Evolutionary conservation across 2,113 vertebrate genomes (phyloP).

Genomic region (Tetrax tetrax): DNA sequence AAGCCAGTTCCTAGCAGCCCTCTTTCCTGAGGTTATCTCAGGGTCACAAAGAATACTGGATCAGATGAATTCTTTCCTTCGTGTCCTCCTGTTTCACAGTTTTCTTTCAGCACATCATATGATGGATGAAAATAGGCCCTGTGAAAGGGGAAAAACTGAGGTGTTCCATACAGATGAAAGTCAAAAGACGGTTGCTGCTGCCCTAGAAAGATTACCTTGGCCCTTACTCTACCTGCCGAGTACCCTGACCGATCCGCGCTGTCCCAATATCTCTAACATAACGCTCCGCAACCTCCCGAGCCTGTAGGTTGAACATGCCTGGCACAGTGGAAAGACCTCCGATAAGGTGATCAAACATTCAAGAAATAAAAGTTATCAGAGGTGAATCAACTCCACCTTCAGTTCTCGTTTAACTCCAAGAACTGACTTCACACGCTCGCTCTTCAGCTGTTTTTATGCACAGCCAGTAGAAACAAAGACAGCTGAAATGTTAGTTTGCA

Average conservation of each 20-base stretch:
- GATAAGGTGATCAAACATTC: background rate
- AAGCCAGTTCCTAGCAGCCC: background rate
- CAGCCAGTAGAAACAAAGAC: background rate
- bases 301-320: background rate
- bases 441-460: background rate
- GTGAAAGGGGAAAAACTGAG: background rate
- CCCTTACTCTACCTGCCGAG: background rate
- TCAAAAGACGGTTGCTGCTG: background rate
- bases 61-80: background rate
- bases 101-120: background rate
- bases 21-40: background rate
- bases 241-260: background rate
- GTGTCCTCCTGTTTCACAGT: background rate
- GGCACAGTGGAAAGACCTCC: background rate
- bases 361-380: background rate
- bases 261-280: fast-evolving
- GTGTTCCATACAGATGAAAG: background rate
- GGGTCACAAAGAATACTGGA: background rate
- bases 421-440: background rate
- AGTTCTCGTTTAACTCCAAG: background rate
- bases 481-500: background rate
- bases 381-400: background rate
- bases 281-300: background rate
- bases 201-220: background rate
- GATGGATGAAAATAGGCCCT: background rate